Evolutionary conservation across 1,140 invertebrate genomes (phyloP), one percentile per base, ranked within the genome.

Genomic region (Papilio glaucus): DNA sequence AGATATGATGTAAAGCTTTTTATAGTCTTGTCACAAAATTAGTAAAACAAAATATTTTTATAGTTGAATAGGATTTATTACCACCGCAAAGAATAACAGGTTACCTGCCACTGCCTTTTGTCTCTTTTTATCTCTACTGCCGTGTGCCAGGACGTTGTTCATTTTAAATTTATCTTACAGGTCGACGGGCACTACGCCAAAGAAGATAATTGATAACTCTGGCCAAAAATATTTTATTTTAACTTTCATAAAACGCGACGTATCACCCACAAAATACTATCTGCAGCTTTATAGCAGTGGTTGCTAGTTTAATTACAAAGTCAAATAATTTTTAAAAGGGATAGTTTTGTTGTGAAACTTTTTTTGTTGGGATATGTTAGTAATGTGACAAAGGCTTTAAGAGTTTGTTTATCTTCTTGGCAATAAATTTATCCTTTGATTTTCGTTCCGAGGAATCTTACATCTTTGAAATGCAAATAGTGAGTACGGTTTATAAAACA

Each of bases 131-230:
- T 53, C 49, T 53, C 49, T 53, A 24, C 49, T 53, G 33, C 33
- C 61, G 29, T 63, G 33, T 63, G 29, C 61, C 29, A 38, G 29
- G 37, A 63, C 61, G 61, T 63, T 63, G 61, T 63, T 63, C 61
- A 63, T 63, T 63, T 39, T 63, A 63, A 63, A 63, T 63, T 63
- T 63, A 63, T 63, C 61, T 63, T 63, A 37, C 61, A 63, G 61
- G 61, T 63, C 61, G 37, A 38, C 33, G 61, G 61, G 61, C 61
- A 63, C 33, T 7, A 39, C 33, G 29, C 61, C 61, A 63, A 38
- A 63, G 33, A 39, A 63, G 33, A 38, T 63, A 63, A 63, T 63
- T 38, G 37, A 63, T 63, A 38, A 63, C 61, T 63, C 15, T 18
- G 12, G 61, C 29, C 61, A 13, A 38, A 53, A 53, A 49, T 13